Conservation (phyloP, 2,888 invertebrate species). For the Scaptomyza polygonia region DNA sequence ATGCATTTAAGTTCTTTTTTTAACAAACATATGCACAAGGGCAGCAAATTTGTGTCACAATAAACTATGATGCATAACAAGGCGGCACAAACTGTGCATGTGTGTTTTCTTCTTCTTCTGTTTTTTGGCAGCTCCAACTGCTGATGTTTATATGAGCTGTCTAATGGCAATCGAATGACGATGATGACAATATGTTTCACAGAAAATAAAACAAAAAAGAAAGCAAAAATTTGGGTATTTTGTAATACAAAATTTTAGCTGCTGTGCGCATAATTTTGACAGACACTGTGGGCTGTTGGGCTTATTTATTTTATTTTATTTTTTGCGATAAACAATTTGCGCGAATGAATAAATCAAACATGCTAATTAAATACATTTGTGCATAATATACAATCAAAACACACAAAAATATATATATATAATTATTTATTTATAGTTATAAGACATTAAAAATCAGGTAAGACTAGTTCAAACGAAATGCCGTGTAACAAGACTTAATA, state of each 20-base stretch:
- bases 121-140: constrained; percentile 35
- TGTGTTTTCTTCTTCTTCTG: not conserved
- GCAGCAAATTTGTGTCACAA: constrained; percentile 38
- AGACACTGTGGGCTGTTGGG: constrained; percentile 34
- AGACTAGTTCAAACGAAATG: constrained; percentile 3
- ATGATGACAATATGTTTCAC: constrained; percentile 16
- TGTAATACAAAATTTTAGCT: too few relatives aligned
- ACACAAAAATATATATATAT: constrained; percentile 5
- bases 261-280: constrained; percentile 24
- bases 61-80: too few relatives aligned
- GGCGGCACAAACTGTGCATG: not conserved
- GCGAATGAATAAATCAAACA: constrained; percentile 38
- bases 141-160: constrained; percentile 65
- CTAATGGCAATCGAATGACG: constrained; percentile 41
- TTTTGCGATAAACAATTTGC: constrained; percentile 29
- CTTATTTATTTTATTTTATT: constrained; percentile 30
- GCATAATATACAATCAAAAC: not conserved
- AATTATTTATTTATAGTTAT: constrained; percentile 18
- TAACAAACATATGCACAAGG: constrained; percentile 25
- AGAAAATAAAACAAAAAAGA: too few relatives aligned
- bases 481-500: not conserved
- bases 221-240: too few relatives aligned
- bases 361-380: constrained; percentile 41
- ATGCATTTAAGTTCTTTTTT: not conserved
- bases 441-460: constrained; percentile 27